A percentile compares a stretch with the other conserved stretches of the same genome.
phyloP scores from a whole-genome alignment of 35 echinoderm and acorn worm genomes.

The Apostichopus californicus region DNA sequence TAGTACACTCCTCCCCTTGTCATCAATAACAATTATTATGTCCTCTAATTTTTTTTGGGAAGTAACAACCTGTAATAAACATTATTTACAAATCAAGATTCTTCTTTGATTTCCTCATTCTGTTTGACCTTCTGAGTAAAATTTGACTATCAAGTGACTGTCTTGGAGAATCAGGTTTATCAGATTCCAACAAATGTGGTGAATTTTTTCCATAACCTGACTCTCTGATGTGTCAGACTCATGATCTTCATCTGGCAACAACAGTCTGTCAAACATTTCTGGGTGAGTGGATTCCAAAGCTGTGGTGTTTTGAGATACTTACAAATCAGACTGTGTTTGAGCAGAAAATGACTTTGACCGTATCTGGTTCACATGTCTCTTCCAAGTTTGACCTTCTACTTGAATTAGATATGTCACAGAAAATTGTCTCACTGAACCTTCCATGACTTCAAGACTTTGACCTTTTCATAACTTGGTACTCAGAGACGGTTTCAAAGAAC shows the following conservation, averaged over 20 bases:
- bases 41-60: too few relatives aligned
- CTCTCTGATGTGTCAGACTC: background rate
- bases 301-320: background rate
- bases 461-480: background rate
- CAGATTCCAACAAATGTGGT: too few relatives aligned
- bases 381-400: conserved; percentile 6
- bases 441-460: background rate
- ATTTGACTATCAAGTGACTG: too few relatives aligned
- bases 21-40: too few relatives aligned
- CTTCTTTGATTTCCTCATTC: background rate
- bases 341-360: too few relatives aligned
- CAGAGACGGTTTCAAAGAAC: background rate
- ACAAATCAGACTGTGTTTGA: too few relatives aligned
- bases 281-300: background rate
- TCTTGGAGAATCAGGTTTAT: too few relatives aligned
- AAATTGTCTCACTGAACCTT: background rate
- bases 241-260: background rate
- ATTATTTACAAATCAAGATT: background rate
- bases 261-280: background rate
- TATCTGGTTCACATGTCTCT: conserved; percentile 22
- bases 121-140: background rate
- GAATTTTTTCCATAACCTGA: background rate
- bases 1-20: too few relatives aligned
- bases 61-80: too few relatives aligned
- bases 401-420: background rate